Base-by-base conservation (phyloP, 1,140 invertebrate genomes). In the Lasioglossum baleicum region DNA sequence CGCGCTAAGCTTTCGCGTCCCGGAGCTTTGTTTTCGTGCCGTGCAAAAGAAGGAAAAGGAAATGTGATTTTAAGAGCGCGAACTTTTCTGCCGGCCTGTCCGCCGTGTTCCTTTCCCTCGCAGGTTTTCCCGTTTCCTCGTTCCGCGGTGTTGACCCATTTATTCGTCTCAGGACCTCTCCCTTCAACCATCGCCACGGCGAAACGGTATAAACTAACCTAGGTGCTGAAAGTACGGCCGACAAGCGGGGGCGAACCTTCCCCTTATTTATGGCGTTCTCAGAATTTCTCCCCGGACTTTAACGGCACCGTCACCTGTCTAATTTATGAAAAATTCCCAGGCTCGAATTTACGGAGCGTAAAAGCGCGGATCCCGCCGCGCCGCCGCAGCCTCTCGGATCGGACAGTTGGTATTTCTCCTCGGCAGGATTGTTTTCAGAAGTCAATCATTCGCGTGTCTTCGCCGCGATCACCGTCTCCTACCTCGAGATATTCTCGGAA, bases 291-390 rank as follows among this genome's bases (percentile, higher is more conserved):
- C 53, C 72, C 51, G 75, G 75, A 85, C 84, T 86, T 86, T 86
- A 85, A 74, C 80, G 68, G 69, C 83, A 76, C 71, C 84, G 75
- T 85, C 84, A 83, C 84, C 83, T 85, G 84, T 85, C 83, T 86
- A 85, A 86, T 86, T 86, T 86, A 86, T 86, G 84, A 85, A 86
- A 86, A 86, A 85, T 86, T 86, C 84, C 65, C 84, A 83, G 83
- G 72, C 60, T 60, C 81, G 73, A 86, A 86, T 86, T 86, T 80
- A 85, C 83, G 72, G 69, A 74, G 84, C 83, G 84, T 83, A n/a
- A 86, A 86, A 63, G 73, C 64, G 64, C 69, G 83, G 68, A 80
- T 85, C 73, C 70, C 58, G 60, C 64, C n/a, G 26, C 15, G 22
- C 7, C 51, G 13, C 53, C n/a, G 42, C n/a, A 61, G 8, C 35